phyloP scores from a whole-genome alignment of 2,797 vertebrate genomes.

The Ctenosaura bakeri region DNA sequence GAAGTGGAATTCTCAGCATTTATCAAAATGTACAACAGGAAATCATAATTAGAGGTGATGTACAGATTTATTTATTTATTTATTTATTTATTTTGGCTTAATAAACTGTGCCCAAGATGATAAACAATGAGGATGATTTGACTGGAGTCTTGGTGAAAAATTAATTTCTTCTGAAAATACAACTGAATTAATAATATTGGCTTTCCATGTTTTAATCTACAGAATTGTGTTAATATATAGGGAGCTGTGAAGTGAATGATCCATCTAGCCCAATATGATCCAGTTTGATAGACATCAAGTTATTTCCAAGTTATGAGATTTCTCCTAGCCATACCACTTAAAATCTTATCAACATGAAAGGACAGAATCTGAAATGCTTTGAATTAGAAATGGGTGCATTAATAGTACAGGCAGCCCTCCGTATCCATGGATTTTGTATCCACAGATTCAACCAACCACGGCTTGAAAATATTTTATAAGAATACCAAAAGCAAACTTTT shows the following conservation, averaged over 20 bases:
- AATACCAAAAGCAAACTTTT: too few relatives aligned
- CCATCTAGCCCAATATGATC: not conserved
- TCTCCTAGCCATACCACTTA: not conserved
- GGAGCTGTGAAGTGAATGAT: not conserved
- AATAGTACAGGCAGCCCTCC: not conserved
- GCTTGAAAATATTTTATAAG: too few relatives aligned
- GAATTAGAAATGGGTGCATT: not conserved
- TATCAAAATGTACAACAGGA: not conserved
- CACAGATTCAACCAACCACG: too few relatives aligned
- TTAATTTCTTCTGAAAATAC: not conserved
- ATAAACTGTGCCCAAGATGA: not conserved
- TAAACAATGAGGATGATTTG: not conserved
- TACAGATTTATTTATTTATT: too few relatives aligned
- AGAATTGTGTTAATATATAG: not conserved
- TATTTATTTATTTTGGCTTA: too few relatives aligned
- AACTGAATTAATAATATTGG: not conserved
- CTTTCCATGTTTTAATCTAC: too few relatives aligned
- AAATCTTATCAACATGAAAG: not conserved
- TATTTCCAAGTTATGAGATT: not conserved
- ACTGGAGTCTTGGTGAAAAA: not conserved
- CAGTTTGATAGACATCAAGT: not conserved
- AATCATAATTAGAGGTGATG: not conserved
- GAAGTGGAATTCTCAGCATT: not conserved
- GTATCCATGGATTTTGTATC: too few relatives aligned
- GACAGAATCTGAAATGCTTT: not conserved